These are phyloP conservation scores for Opisthograptis luteolata DNA, from an alignment of 2,888 invertebrate genomes.

Conservation along the genomic window DNA sequence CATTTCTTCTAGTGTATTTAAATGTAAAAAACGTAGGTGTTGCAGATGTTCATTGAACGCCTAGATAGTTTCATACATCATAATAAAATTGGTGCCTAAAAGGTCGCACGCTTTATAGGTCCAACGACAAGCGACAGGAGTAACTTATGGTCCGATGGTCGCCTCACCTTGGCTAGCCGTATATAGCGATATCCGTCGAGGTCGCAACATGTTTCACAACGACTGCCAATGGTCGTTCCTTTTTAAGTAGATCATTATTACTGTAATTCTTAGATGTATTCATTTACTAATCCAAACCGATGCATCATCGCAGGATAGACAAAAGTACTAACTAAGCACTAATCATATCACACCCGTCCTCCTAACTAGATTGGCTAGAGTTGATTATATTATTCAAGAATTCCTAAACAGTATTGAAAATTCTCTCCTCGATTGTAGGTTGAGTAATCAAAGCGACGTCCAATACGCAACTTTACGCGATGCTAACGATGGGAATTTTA, in stretches of 20 bases:
- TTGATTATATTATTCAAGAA: too few relatives aligned
- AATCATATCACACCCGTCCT: too few relatives aligned
- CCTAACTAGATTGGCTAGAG: too few relatives aligned
- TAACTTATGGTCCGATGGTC: constrained; percentile 65
- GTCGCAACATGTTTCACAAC: constrained; percentile 67
- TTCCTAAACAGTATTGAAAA: constrained; percentile 21
- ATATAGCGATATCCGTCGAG: constrained; percentile 76
- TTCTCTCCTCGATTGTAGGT: constrained; percentile 43
- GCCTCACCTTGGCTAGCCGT: constrained; percentile 73
- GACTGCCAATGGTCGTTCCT: constrained; percentile 58
- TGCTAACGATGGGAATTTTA: constrained; percentile 49
- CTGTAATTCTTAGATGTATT: constrained; percentile 45
- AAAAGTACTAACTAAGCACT: too few relatives aligned
- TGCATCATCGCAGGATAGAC: too few relatives aligned
- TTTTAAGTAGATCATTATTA: constrained; percentile 58
- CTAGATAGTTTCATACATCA: constrained; percentile 27
- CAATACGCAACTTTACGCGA: constrained; percentile 37
- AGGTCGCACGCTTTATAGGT: constrained; percentile 41
- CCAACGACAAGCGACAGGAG: constrained; percentile 47
- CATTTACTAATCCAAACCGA: constrained; percentile 19
- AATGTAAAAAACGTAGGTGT: not conserved
- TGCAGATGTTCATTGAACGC: constrained; percentile 24
- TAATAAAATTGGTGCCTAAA: constrained; percentile 37
- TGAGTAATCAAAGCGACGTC: constrained; percentile 39
- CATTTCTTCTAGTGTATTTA: not conserved